Evolutionary conservation across 2,113 vertebrate species (phyloP).

Genomic region (Phalacrocorax aristotelis): DNA sequence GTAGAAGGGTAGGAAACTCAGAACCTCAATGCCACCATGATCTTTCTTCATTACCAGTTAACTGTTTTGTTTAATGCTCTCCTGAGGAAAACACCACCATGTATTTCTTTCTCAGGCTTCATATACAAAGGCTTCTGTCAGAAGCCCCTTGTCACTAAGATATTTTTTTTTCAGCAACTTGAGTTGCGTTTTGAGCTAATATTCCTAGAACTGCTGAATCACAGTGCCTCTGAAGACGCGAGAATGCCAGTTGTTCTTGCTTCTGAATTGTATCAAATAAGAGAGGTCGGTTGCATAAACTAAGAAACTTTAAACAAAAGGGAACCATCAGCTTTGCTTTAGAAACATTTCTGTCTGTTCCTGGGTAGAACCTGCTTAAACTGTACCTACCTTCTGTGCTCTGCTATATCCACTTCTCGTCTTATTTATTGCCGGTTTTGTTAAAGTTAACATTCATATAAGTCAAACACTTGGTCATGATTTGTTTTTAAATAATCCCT

Average conservation of each 20-base stretch:
- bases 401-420: neutral
- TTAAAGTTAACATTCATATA: neutral
- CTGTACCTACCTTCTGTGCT: neutral
- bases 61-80: neutral
- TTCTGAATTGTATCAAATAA: neutral
- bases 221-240: neutral
- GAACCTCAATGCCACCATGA: neutral
- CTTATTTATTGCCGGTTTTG: neutral
- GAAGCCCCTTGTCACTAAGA: neutral
- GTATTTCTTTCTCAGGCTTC: neutral
- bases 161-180: neutral
- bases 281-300: neutral
- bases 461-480: neutral
- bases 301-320: neutral
- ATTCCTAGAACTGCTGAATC: neutral
- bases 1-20: neutral
- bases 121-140: neutral
- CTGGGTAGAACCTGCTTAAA: neutral
- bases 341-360: neutral
- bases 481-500: constrained; percentile 14
- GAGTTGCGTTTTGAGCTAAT: neutral
- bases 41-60: neutral
- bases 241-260: neutral
- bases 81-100: neutral
- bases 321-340: neutral